Evolutionary conservation across 1,140 invertebrate species (phyloP).

Genomic region (Acyrthosiphon pisum): DNA sequence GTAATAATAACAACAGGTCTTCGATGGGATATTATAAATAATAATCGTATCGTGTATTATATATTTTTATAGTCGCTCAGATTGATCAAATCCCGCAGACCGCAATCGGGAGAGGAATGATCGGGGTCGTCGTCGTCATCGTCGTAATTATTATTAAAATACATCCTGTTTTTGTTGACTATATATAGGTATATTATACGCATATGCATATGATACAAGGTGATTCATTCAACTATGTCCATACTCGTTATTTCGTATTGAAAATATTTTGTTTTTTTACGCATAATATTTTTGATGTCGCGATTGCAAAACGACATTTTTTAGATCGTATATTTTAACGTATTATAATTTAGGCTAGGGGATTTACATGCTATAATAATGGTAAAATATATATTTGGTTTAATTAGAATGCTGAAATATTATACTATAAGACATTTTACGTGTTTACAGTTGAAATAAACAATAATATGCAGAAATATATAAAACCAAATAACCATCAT

Average conservation of each 20-base stretch:
- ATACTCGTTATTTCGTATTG: background rate
- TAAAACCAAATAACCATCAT: no score
- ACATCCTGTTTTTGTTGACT: background rate
- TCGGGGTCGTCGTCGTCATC: background rate
- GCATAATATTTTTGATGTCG: no score
- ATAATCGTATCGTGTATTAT: background rate
- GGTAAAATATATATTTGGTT: no score
- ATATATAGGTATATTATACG: background rate
- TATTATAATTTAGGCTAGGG: no score
- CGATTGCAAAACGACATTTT: background rate
- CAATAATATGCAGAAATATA: no score
- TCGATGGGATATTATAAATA: background rate
- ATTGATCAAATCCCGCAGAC: conserved; percentile 15
- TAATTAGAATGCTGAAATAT: no score
- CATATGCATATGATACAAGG: background rate
- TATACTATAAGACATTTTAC: no score
- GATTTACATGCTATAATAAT: no score
- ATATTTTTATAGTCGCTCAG: background rate
- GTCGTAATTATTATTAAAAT: background rate
- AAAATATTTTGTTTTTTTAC: no score
- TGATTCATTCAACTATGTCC: background rate
- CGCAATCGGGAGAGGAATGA: background rate
- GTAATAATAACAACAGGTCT: conserved; percentile 35
- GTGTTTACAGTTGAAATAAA: no score
- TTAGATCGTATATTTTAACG: no score